Evolutionary conservation across 35 echinoderm and acorn worm genomes (phyloP).

Genomic region (Strongylocentrotus purpuratus): DNA sequence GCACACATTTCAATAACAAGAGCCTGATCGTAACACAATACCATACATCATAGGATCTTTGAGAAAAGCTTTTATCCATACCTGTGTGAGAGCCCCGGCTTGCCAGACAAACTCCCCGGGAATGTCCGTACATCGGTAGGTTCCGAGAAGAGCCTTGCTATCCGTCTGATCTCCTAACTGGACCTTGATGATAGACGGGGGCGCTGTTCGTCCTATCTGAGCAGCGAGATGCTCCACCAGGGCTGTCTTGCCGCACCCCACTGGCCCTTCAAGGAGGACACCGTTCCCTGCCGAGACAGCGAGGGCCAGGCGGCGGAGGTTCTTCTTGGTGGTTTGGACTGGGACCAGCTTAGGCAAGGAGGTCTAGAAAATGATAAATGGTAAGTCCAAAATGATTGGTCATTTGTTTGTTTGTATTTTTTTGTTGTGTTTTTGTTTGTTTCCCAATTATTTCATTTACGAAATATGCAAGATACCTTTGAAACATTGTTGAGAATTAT

Average conservation of each 20-base stretch:
- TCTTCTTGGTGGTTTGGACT: constrained; percentile 69
- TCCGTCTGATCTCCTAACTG: constrained; percentile 97
- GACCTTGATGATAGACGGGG: constrained; percentile 71
- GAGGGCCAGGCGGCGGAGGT: constrained; percentile 74
- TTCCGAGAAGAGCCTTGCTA: constrained; percentile 92
- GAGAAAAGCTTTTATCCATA: neutral
- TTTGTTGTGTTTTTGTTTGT: too few species aligned
- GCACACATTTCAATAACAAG: too few species aligned
- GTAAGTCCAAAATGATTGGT: neutral
- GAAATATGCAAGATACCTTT: too few species aligned
- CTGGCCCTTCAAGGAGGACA: constrained; percentile 86
- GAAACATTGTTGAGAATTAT: too few species aligned
- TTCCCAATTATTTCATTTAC: too few species aligned
- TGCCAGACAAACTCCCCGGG: constrained; percentile 99
- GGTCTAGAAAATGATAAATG: neutral
- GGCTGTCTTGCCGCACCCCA: constrained; percentile 86
- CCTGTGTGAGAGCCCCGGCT: constrained; percentile 89
- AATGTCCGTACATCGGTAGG: constrained; percentile 94
- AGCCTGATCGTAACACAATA: too few species aligned
- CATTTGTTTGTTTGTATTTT: too few species aligned
- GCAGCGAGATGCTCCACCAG: constrained; percentile 83
- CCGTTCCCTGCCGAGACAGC: constrained; percentile 70
- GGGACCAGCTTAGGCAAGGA: constrained; percentile 57
- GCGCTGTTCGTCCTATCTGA: constrained; percentile 66
- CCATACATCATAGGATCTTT: too few species aligned